Evolutionary conservation across 2,888 invertebrate species (phyloP).

Genomic region (Synergus umbraculus): DNA sequence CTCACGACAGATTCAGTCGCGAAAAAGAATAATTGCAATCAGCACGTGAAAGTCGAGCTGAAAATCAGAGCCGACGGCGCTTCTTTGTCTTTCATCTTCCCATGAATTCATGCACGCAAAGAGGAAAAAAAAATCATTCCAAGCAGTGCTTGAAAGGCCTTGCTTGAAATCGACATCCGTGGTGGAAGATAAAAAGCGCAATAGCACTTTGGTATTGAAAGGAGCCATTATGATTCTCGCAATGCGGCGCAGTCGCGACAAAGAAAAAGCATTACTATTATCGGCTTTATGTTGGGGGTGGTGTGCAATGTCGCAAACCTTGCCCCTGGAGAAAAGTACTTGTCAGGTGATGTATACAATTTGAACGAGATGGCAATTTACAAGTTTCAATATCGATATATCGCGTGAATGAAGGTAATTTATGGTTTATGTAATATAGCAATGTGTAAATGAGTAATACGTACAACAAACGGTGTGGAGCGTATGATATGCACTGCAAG

Average conservation of each 20-base stretch:
- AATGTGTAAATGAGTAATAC: not conserved
- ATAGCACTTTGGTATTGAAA: constrained; percentile 5
- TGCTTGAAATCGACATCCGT: not conserved
- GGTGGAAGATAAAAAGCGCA: constrained; percentile 12
- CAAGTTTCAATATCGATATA: not conserved
- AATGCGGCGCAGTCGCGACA: not conserved
- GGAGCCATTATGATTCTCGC: constrained; percentile 7
- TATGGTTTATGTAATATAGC: not conserved
- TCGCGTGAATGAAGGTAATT: not conserved
- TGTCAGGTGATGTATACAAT: not conserved
- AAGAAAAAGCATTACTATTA: not conserved
- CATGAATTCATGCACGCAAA: constrained; percentile 2
- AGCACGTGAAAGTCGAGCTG: constrained; percentile 24
- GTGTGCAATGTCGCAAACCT: not conserved
- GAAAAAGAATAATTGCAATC: constrained; percentile 35
- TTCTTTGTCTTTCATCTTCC: constrained; percentile 26
- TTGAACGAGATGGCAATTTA: not conserved
- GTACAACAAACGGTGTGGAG: not conserved
- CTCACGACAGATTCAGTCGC: constrained; percentile 2
- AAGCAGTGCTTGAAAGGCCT: not conserved
- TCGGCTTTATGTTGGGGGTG: not conserved
- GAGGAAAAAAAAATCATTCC: not conserved
- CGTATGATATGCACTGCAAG: not conserved
- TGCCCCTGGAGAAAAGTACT: not conserved
- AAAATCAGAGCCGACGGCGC: constrained; percentile 1